A percentile compares a stretch with the other conserved stretches of the same genome.
Evolutionary conservation across 1,140 invertebrate species (phyloP).

Genomic region (Bacillus rossius): DNA sequence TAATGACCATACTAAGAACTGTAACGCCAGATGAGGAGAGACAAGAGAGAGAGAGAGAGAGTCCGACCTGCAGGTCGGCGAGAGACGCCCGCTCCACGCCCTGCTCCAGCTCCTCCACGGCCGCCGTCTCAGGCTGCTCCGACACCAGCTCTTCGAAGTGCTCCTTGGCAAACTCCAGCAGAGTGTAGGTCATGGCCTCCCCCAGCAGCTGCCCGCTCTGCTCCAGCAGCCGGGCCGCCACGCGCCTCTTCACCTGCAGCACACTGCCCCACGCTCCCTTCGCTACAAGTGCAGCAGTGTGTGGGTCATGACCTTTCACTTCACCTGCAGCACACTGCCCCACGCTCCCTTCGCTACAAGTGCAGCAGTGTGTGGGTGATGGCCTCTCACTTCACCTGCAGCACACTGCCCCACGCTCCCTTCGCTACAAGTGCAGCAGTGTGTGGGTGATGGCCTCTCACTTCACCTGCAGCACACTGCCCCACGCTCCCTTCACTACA

Average conservation of each 20-base stretch:
- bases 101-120: slow-evolving; percentile 36
- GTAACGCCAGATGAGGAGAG: too few relatives aligned
- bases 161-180: slow-evolving; percentile 91
- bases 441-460: slow-evolving; percentile 26
- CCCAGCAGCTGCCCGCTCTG: slow-evolving; percentile 79
- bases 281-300: too few relatives aligned
- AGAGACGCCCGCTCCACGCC: slow-evolving; percentile 11
- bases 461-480: too few relatives aligned
- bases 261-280: slow-evolving; percentile 53
- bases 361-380: slow-evolving; percentile 33
- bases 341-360: too few relatives aligned
- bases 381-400: slow-evolving; percentile 1
- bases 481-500: too few relatives aligned
- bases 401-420: too few relatives aligned
- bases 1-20: too few relatives aligned
- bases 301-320: slow-evolving; percentile 24
- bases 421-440: too few relatives aligned
- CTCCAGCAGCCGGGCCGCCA: slow-evolving; percentile 53
- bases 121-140: slow-evolving; percentile 55
- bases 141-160: slow-evolving; percentile 62
- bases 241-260: slow-evolving; percentile 63
- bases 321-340: too few relatives aligned
- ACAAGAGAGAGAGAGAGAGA: too few relatives aligned
- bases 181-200: slow-evolving; percentile 88
- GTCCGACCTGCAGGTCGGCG: slow-evolving; percentile 8